A percentile compares a stretch with the other conserved stretches of the same genome.
phyloP scores from a whole-genome alignment of 2,888 invertebrate species.

The Eupsilia transversa region DNA sequence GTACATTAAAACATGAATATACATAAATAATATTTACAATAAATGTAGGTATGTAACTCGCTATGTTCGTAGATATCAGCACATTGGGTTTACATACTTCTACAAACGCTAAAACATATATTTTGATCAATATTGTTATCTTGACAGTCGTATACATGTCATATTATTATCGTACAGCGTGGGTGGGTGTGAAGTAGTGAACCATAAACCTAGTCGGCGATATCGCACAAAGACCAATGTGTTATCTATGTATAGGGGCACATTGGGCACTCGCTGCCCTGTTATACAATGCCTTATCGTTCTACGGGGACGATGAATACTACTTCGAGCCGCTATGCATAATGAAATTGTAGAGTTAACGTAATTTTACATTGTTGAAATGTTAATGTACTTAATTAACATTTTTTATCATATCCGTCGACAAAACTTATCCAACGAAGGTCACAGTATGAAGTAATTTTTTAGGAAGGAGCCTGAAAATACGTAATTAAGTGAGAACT shows the following conservation, averaged over 20 bases:
- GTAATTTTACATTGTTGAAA: constrained; percentile 56
- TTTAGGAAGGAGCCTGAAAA: constrained; percentile 15
- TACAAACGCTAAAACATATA: constrained; percentile 35
- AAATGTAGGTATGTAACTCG: constrained; percentile 1
- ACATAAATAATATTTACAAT: constrained; percentile 4
- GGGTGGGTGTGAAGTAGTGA: constrained; percentile 70
- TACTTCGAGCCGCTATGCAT: constrained; percentile 28
- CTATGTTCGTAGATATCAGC: constrained; percentile 14
- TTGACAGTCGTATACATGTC: constrained; percentile 53
- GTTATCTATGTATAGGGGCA: constrained; percentile 64
- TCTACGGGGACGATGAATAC: constrained; percentile 35
- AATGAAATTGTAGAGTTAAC: constrained; percentile 36
- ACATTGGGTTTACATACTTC: constrained; percentile 35
- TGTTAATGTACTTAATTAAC: constrained; percentile 48
- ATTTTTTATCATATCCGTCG: constrained; percentile 50
- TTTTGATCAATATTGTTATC: constrained; percentile 64
- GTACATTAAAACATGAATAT: background rate
- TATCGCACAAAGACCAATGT: constrained; percentile 66
- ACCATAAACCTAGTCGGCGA: constrained; percentile 69
- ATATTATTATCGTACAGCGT: constrained; percentile 70
- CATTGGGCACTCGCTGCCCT: constrained; percentile 52
- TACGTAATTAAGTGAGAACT: constrained; percentile 9
- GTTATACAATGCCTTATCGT: constrained; percentile 54
- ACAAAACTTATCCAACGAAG: constrained; percentile 48
- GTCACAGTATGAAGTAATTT: constrained; percentile 36